Percentiles rank a stretch among this genome's conserved stretches.
phyloP scores from a whole-genome alignment of 2,797 vertebrate species.

The Merluccius polli region DNA sequence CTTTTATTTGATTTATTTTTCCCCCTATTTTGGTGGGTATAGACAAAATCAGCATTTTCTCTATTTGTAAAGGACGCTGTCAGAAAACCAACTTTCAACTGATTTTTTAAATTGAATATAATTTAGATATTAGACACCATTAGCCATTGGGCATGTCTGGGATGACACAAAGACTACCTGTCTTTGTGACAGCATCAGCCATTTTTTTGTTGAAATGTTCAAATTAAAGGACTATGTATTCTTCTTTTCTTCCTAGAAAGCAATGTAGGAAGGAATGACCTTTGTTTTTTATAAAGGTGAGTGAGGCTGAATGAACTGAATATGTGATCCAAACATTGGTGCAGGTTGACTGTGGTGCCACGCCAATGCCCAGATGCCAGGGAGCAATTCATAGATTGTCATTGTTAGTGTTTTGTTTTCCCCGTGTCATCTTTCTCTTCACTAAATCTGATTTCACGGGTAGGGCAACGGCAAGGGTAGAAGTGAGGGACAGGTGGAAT shows the following conservation, averaged over 20 bases:
- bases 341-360: neutral
- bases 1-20: too few species aligned
- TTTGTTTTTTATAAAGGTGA: neutral
- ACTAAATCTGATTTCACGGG: neutral
- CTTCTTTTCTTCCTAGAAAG: neutral
- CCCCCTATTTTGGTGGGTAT: too few species aligned
- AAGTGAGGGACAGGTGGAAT: conserved; percentile 39
- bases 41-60: too few species aligned
- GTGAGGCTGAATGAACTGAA: neutral
- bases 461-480: conserved; percentile 49
- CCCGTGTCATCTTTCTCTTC: neutral
- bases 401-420: neutral
- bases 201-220: too few species aligned
- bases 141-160: too few species aligned
- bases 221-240: neutral
- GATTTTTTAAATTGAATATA: too few species aligned
- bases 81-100: neutral
- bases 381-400: neutral
- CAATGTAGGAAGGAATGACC: neutral
- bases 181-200: too few species aligned
- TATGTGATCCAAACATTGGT: neutral
- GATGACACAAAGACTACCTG: too few species aligned
- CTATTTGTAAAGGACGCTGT: too few species aligned
- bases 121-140: too few species aligned
- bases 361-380: neutral